Base-by-base conservation (phyloP, 2,888 invertebrate genomes). In the Ornithoptera priamus region DNA sequence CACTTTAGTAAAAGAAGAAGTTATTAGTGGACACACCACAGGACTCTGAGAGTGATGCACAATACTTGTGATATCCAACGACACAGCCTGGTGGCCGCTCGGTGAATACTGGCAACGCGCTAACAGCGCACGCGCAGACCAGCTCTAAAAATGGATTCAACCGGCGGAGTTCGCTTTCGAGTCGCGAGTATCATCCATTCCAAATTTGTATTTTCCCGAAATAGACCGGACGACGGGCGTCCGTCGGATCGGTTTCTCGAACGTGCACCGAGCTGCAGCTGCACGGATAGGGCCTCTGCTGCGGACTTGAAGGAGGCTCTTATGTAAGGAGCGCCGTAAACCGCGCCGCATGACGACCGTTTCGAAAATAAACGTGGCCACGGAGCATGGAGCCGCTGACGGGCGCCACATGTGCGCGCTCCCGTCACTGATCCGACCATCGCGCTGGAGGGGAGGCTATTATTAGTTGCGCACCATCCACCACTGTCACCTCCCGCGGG, bases 171-270 rank as follows among this genome's bases (percentile, higher is more conserved):
- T 90, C 87, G 90, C 90, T 90, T 89, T 86, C 89, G 87, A 87
- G 84, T 88, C 88, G 88, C 89, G 89, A 89, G 92, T 90, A 89
- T 90, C 90, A 90, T 90, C 91, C 90, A 90, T 90, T 94, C 96
- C 95, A 95, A 96, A 95, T 96, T 95, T 95, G 96, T 95, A 95
- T 95, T 95, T 95, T 95, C 95, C 94, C 94, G 93, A 96, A 96
- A 96, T 95, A 95, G 90, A 87, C 77, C 82, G 90, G 93, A 86
- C 92, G 92, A 91, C 92, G 90, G 79, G 88, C 90, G 90, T 88
- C 86, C 86, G 86, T 85, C 92, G 91, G 92, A 90, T 91, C 91
- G 89, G 91, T 90, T 92, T 90, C 90, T 87, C 89, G 85, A 86
- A 83, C 89, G 89, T 91, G 90, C 90, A 90, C 84, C 89, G 86